Percentiles rank a stretch among this genome's conserved stretches.
These are phyloP conservation scores for Apus apus DNA, from an alignment of 2,113 vertebrate species.

Conservation along the genomic window DNA sequence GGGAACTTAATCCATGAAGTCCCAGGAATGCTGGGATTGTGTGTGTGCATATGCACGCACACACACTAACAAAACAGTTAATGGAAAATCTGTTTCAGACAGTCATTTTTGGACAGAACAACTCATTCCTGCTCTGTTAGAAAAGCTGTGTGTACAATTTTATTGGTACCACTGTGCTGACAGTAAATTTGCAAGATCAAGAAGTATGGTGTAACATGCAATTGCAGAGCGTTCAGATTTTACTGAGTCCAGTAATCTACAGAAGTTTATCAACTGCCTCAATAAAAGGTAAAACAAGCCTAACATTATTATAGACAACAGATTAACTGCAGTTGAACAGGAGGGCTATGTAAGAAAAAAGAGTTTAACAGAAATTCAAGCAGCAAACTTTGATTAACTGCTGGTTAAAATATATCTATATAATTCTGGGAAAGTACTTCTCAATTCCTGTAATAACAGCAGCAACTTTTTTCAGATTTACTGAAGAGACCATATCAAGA, in stretches of 20 bases:
- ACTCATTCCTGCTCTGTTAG: background rate
- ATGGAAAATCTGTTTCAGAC: slow-evolving; percentile 34
- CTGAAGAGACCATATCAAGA: background rate
- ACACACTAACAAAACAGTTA: background rate
- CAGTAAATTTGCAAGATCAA: background rate
- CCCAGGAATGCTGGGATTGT: background rate
- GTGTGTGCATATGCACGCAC: background rate
- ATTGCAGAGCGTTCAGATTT: background rate
- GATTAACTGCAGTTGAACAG: background rate
- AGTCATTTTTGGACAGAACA: background rate
- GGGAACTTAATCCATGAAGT: slow-evolving; percentile 16
- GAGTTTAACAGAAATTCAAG: background rate
- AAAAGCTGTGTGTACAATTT: background rate
- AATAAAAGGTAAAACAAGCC: background rate
- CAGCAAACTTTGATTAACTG: background rate
- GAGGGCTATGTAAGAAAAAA: background rate
- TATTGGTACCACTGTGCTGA: background rate
- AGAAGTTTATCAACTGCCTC: background rate
- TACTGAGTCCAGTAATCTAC: background rate
- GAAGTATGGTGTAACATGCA: background rate
- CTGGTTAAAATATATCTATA: background rate
- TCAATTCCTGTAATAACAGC: background rate
- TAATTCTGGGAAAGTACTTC: background rate
- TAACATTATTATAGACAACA: background rate
- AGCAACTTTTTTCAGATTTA: background rate